Conservation (phyloP, 2,113 vertebrate species). For the Centropristis striata region DNA sequence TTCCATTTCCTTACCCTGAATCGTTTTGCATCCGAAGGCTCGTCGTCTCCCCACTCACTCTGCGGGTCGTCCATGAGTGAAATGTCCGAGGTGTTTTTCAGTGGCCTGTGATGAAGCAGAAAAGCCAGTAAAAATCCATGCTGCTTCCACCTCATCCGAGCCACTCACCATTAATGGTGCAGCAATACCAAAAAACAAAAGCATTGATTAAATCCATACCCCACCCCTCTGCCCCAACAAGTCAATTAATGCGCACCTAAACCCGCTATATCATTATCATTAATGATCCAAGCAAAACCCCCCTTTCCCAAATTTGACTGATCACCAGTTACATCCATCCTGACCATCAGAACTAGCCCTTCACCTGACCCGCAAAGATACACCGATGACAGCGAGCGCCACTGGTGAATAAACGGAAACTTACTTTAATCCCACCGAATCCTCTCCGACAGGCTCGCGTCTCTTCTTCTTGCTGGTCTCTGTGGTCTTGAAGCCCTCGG, state of each 20-base stretch:
- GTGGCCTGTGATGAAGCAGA: slow-evolving; percentile 86
- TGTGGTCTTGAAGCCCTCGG: slow-evolving; percentile 96
- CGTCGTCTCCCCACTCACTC: slow-evolving; percentile 95
- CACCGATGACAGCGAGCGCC: neutral
- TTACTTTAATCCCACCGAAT: slow-evolving; percentile 97
- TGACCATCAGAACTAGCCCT: slow-evolving; percentile 26
- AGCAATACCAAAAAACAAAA: slow-evolving; percentile 66
- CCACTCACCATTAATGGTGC: slow-evolving; percentile 40
- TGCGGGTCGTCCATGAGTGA: slow-evolving; percentile 96
- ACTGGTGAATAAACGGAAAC: slow-evolving; percentile 71
- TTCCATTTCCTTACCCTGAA: slow-evolving; percentile 89
- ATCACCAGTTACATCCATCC: slow-evolving; percentile 25
- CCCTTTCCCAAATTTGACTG: slow-evolving; percentile 39
- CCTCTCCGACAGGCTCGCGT: slow-evolving; percentile 95
- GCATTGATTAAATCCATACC: slow-evolving; percentile 66
- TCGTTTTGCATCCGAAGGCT: slow-evolving; percentile 91
- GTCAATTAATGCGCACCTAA: slow-evolving; percentile 72
- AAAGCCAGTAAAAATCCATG: slow-evolving; percentile 54
- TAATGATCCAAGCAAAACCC: slow-evolving; percentile 55
- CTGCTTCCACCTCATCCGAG: slow-evolving; percentile 44
- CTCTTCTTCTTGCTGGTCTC: slow-evolving; percentile 98
- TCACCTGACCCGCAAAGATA: slow-evolving; percentile 28
- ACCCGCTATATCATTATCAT: slow-evolving; percentile 65
- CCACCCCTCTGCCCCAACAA: slow-evolving; percentile 61
- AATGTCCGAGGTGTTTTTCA: slow-evolving; percentile 93